These are phyloP conservation scores for Cephus rjabovi DNA, from an alignment of 2,888 invertebrate genomes.

Conservation along the genomic window DNA sequence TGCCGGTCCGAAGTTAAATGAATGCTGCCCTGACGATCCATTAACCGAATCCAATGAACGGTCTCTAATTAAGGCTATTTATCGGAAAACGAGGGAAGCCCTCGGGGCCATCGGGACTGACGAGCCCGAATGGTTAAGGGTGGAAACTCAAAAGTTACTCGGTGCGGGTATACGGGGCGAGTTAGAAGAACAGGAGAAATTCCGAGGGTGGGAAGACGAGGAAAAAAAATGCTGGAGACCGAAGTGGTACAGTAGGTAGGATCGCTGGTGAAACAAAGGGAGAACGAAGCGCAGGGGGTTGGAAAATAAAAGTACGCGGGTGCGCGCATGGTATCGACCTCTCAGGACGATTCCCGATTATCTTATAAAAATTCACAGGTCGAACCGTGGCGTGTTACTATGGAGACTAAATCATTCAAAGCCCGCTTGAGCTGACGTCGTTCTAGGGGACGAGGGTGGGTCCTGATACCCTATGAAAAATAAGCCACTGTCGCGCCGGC, in stretches of 20 bases:
- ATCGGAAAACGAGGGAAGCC: constrained; percentile 45
- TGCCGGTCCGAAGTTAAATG: constrained; percentile 38
- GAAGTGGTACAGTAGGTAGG: background rate
- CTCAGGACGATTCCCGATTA: constrained; percentile 15
- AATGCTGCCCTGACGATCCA: constrained; percentile 54
- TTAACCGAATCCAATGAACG: constrained; percentile 57
- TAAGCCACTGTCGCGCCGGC: constrained; percentile 16
- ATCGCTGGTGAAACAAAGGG: background rate
- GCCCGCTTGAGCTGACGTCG: constrained; percentile 17
- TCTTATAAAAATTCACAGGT: constrained; percentile 36
- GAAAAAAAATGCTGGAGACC: constrained; percentile 3
- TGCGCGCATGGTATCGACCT: background rate
- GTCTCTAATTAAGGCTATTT: constrained; percentile 61
- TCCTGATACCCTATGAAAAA: constrained; percentile 17
- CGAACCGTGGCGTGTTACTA: constrained; percentile 29
- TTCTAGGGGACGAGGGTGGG: constrained; percentile 1
- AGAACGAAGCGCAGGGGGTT: background rate
- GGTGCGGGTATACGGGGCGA: constrained; percentile 28
- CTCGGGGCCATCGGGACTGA: constrained; percentile 22
- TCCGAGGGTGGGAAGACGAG: constrained; percentile 10
- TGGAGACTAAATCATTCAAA: constrained; percentile 27
- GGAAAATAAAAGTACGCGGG: background rate
- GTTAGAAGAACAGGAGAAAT: constrained; percentile 36
- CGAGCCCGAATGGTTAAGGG: constrained; percentile 36
- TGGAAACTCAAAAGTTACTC: constrained; percentile 44